A percentile compares a stretch with the other conserved stretches of the same genome.
Conservation (phyloP, 2,113 vertebrate species). For the Tupaia tana region DNA sequence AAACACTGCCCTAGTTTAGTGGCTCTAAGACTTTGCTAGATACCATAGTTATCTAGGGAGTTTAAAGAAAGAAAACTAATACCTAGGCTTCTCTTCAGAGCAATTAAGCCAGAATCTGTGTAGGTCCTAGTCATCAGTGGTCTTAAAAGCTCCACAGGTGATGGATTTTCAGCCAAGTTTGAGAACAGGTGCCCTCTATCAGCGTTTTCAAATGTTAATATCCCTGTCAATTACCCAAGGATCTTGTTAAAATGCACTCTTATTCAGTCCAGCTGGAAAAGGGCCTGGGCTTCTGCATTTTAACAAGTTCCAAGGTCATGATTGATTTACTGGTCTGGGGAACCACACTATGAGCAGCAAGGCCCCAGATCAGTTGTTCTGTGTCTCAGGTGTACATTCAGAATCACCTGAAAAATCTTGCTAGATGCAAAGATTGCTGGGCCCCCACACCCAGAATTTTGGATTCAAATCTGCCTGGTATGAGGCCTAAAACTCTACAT, state of each 20-base stretch:
- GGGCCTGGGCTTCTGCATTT: not conserved
- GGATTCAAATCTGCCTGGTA: not conserved
- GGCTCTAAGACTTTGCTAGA: not conserved
- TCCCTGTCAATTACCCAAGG: not conserved
- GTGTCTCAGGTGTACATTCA: not conserved
- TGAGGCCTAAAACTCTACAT: not conserved
- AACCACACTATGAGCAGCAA: not conserved
- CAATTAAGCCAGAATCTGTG: not conserved
- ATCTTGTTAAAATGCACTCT: not conserved
- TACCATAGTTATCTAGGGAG: not conserved
- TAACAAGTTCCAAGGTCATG: not conserved
- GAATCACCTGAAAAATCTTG: not conserved
- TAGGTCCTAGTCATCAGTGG: no score
- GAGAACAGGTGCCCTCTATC: not conserved
- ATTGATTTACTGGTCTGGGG: not conserved
- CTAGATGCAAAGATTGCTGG: not conserved
- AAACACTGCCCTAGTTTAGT: not conserved
- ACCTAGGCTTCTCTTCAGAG: not conserved
- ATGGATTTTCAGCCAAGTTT: not conserved
- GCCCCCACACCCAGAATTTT: not conserved
- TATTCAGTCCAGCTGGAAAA: not conserved
- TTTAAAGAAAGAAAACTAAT: not conserved
- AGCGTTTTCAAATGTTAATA: not conserved
- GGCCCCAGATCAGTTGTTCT: not conserved
- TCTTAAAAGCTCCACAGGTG: not conserved